phyloP scores from a whole-genome alignment of 1,140 invertebrate genomes.

The Brachionus plicatilis region DNA sequence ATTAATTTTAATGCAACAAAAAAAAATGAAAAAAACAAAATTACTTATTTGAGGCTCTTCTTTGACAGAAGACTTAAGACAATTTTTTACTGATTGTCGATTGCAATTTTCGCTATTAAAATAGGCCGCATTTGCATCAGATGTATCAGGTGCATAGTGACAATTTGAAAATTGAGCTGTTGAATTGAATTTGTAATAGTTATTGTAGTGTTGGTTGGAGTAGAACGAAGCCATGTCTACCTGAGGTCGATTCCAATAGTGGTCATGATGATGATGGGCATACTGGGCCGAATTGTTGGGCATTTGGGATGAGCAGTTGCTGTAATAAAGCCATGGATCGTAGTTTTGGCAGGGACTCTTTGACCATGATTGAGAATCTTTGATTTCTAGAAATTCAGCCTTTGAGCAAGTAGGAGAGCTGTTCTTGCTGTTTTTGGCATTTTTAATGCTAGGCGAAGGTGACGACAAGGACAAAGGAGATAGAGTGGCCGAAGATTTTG shows the following conservation, averaged over 20 bases:
- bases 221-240: not conserved
- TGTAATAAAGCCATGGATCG: slow-evolving; percentile 1
- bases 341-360: not conserved
- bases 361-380: not conserved
- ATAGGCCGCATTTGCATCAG: not conserved
- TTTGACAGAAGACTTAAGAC: not conserved
- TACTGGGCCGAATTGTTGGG: not conserved
- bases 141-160: not conserved
- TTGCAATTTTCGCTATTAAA: not conserved
- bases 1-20: not conserved
- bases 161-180: not conserved
- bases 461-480: slow-evolving; percentile 28
- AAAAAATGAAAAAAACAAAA: not conserved
- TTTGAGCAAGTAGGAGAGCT: not conserved
- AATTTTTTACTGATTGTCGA: not conserved
- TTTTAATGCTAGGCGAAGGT: slow-evolving; percentile 7
- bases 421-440: not conserved
- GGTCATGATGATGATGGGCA: not conserved
- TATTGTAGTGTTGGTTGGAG: not conserved
- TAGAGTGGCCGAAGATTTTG: slow-evolving; percentile 11
- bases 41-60: slow-evolving; percentile 31
- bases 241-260: not conserved
- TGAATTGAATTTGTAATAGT: not conserved
- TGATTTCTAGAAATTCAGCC: not conserved
- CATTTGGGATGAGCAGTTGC: not conserved